phyloP scores from a whole-genome alignment of 2,888 invertebrate species.

The Germaria angustata region DNA sequence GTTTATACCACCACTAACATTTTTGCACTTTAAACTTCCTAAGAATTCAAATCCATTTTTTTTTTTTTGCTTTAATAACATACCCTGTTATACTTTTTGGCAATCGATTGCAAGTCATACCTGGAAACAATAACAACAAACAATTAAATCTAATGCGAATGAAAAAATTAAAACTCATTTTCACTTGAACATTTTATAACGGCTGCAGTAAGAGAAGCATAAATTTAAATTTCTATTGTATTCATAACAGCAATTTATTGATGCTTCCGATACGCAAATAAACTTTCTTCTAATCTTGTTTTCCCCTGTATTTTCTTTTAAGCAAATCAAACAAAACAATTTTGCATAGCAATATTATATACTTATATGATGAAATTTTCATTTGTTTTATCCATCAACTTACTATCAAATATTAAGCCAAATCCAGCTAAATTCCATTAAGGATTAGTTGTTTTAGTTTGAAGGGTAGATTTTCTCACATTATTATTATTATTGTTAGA shows the following conservation, averaged over 20 bases:
- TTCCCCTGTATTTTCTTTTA: neutral
- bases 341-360: constrained; percentile 51
- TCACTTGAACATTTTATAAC: constrained; percentile 51
- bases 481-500: constrained; percentile 53
- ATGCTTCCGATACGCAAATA: constrained; percentile 60
- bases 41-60: no score
- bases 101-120: neutral
- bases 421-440: constrained; percentile 51
- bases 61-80: no score
- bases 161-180: constrained; percentile 6
- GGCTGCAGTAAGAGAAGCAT: constrained; percentile 36
- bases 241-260: constrained; percentile 34
- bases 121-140: constrained; percentile 9
- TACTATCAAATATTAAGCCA: constrained; percentile 18
- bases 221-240: constrained; percentile 47
- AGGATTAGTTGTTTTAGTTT: constrained; percentile 48
- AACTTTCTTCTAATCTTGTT: constrained; percentile 10
- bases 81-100: constrained; percentile 2
- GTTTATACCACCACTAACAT: no score
- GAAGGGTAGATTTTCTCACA: constrained; percentile 69
- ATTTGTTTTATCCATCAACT: constrained; percentile 38
- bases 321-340: constrained; percentile 36
- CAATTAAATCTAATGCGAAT: constrained; percentile 28
- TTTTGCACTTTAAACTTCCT: no score
- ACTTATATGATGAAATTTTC: constrained; percentile 16